Base-by-base conservation (phyloP, 2,888 invertebrate genomes). In the Oscheius onirici region DNA sequence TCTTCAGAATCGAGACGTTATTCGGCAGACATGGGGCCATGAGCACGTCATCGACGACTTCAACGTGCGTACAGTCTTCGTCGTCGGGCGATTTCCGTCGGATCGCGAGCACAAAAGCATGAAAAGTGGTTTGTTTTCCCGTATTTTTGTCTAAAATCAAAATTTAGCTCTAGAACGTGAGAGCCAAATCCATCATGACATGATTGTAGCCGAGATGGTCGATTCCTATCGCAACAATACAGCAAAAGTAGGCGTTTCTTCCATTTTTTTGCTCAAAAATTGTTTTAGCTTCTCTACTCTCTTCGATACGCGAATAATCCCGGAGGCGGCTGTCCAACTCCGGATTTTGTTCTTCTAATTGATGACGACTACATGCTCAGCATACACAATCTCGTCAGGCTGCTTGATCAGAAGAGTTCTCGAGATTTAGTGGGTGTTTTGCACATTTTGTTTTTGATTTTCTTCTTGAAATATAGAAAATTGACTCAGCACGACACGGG, bases 301-400 rank as follows among this genome's bases (percentile, higher is more conserved):
- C 51, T 78, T 13, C 65, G 73, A 20, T 78, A 73, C 49, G 76
- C 77, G 17, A 41, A 43, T 20, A 55, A 40, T 26, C 73, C 71
- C 11, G 34, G 26, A 1, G 41, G 69, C 6, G 43, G 44, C 13
- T 76, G 76, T 44, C 11, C 57, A n/a, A 49, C 73, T n/a, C 75
- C 85, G 11, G 78, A 81, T 26, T 85, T 78, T 65, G 61, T 80
- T 2, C 70, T 86, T 40, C 73, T 87, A 5, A 72, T 86, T 15
- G 86, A 87, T 61, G 86, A 87, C 72, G 86, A 86, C 67, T 87
- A 86, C 72, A 49, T 84, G 58, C 70, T 85, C 15, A 75, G 73
- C 17, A 71, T 81, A 3, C 68, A 71, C 20, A 84, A 83, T 52
- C 73, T 85, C 5, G 52, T 84, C 0, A 54, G 60, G 0, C 63